Evolutionary conservation across 2,797 vertebrate species (phyloP), one percentile per base, ranked within the genome.

Genomic region (Helostoma temminkii): DNA sequence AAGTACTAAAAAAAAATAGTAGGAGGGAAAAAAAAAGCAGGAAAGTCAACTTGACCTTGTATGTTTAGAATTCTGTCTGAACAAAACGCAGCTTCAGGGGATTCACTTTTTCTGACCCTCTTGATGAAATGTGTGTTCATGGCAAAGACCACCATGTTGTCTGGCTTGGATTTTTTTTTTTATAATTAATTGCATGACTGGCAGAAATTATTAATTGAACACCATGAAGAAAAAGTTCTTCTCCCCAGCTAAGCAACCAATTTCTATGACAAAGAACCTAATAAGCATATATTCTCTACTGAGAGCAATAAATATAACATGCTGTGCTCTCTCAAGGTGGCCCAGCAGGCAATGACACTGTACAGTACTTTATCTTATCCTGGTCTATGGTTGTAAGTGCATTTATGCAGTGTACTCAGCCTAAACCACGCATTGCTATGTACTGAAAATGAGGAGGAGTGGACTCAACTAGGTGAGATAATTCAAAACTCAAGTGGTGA

Each of bases 51-150:
- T 59, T 18, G 49, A 68, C 56, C 21, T 46, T 64, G 49, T 16
- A 18, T 53, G 21, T 77, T 66, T 70, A 25, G 55, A 66, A 78
- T 76, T 72, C 49, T 61, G 42, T 59, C 39, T 72, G 61, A 68
- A 78, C 21, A 50, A 67, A 68, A 76, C 15, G 14, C 57, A 70
- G 64, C 65, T 72, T 69, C 19, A 3, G 46, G 28, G 48, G 34
- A 52, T 54, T 76, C 2, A 2, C 34, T 41, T 64, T 50, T 66
- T 25, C 42, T 21, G 50, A 63, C 52, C 37, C 15, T 43, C 30
- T 25, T 37, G 47, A 75, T 63, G 42, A 65, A 74, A 63, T 7
- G 19, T 9, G 3, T 64, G 50, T 68, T 73, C 12, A 22, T 45
- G 24, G 32, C 41, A 65, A 47, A 60, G 62, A 72, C 24, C 32